Evolutionary conservation across 2,113 vertebrate genomes (phyloP).

Genomic region (Collichthys lucidus): DNA sequence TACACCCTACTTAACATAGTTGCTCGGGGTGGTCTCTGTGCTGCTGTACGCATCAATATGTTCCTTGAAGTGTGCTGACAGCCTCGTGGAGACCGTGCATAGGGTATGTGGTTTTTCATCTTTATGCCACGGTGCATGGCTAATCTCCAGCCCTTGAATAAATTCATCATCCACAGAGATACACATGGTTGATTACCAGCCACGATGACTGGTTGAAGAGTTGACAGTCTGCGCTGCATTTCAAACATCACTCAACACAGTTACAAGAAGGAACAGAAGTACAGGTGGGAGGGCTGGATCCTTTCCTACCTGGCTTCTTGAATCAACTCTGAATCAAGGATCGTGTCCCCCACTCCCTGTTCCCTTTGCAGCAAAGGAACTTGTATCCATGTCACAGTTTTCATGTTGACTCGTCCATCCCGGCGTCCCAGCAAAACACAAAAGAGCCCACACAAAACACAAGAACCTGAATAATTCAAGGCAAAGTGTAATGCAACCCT

Average conservation of each 20-base stretch:
- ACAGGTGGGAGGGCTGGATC: constrained; percentile 29
- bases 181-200: not conserved
- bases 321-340: not conserved
- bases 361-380: constrained; percentile 7
- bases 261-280: constrained; percentile 11
- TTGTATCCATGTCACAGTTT: constrained; percentile 71
- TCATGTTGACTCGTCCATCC: constrained; percentile 57
- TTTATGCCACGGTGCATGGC: not conserved
- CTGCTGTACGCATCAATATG: constrained; percentile 42
- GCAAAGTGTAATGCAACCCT: constrained; percentile 74
- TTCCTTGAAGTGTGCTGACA: constrained; percentile 53
- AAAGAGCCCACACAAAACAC: constrained; percentile 76
- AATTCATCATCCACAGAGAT: not conserved
- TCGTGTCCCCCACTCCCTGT: no score
- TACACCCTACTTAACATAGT: constrained; percentile 41
- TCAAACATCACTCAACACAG: constrained; percentile 16
- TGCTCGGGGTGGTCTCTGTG: constrained; percentile 29
- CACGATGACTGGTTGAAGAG: not conserved
- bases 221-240: constrained; percentile 22
- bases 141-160: not conserved
- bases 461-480: constrained; percentile 84
- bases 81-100: constrained; percentile 10
- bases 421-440: constrained; percentile 70
- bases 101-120: not conserved
- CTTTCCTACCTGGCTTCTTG: constrained; percentile 1